Base-by-base conservation (phyloP, 2,113 vertebrate species). In the Catharus minimus region DNA sequence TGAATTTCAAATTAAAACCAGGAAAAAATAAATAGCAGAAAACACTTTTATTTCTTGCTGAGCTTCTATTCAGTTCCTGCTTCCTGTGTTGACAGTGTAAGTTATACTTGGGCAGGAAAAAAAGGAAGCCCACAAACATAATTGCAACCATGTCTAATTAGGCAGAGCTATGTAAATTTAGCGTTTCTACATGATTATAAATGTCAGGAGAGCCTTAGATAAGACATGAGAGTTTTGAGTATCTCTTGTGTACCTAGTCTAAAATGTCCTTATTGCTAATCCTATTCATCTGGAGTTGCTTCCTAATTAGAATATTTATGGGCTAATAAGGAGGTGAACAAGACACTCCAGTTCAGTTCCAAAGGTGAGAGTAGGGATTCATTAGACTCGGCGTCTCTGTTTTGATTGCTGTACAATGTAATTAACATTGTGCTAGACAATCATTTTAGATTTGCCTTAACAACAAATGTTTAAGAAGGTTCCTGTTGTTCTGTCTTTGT, bases 261-360 rank as follows among this genome's bases (percentile, higher is more conserved):
- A 85, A 90, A 95, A 90, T 61, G 89, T 96, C 96, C 94, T 96
- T 88, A 93, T 86, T 94, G 91, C 95, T 97, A 95, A 97, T 97
- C 96, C 97, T 94, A 92, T 96, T 98, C 97, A 95, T 97, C 97
- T 97, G 74, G 90, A 96, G 94, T 91, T 89, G 89, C 91, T 93
- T 96, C 93, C 98, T 98, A 97, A 98, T 98, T 98, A 96, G 97
- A 98, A 98, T 98, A 98, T 98, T 97, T 98, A 97, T 97, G 97
- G 97, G 91, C 97, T 98, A 98, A 98, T 98, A 98, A 98, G 97
- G 94, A 97, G 97, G 97, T 98, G 97, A 98, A 94, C 94, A 86
- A 92, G 95, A 96, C 94, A 90, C 94, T 97, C 95, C 85, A 90
- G 91, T 93, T 97, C 96, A 93, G 95, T 94, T 97, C 95, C 88